Conservation (phyloP, 2,113 vertebrate genomes). For the Ptychochromis oligacanthus region DNA sequence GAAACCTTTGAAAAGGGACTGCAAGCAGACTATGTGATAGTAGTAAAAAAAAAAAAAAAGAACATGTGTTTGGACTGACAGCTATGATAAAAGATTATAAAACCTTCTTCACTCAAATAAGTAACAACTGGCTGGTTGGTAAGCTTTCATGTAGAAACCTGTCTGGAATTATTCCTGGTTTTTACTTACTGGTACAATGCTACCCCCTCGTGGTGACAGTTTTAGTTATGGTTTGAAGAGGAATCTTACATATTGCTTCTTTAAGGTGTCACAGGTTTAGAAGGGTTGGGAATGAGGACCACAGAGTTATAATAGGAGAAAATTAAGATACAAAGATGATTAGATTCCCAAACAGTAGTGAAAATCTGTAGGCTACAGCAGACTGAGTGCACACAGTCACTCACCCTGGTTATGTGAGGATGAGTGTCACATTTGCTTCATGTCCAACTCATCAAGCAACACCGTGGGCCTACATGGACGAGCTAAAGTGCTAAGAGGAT, state of each 20-base stretch:
- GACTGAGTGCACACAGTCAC: neutral
- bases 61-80: too few species aligned
- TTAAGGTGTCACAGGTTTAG: neutral
- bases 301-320: neutral
- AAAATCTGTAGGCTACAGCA: neutral
- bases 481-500: slow-evolving; percentile 28
- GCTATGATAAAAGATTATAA: too few species aligned
- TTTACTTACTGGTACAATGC: neutral
- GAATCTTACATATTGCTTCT: neutral
- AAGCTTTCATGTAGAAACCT: neutral
- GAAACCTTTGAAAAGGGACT: too few species aligned
- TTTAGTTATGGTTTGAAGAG: neutral
- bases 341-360: neutral
- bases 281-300: too few species aligned
- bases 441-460: slow-evolving; percentile 44
- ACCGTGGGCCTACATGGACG: slow-evolving; percentile 6
- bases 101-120: too few species aligned
- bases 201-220: neutral
- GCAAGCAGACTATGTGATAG: too few species aligned
- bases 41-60: too few species aligned
- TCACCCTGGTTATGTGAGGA: neutral
- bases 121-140: too few species aligned
- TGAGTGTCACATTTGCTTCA: slow-evolving; percentile 19
- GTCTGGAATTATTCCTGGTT: neutral
- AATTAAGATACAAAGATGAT: neutral